Evolutionary conservation across 2,113 vertebrate species (phyloP).

Genomic region (Callocephalon fimbriatum): DNA sequence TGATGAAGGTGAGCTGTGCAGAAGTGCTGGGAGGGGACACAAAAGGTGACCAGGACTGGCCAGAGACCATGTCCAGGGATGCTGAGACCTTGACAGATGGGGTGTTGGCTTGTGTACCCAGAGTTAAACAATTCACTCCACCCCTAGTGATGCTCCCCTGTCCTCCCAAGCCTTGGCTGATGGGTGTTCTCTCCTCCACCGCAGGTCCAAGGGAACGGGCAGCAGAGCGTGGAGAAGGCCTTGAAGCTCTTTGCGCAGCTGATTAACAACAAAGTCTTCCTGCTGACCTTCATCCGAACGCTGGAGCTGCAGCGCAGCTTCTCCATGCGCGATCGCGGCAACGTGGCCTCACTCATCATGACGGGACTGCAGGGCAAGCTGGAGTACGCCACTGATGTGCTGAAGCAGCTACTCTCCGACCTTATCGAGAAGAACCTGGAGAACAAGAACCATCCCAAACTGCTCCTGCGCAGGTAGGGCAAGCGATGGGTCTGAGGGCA

Average conservation of each 20-base stretch:
- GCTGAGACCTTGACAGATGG: not conserved
- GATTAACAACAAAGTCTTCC: constrained; percentile 98
- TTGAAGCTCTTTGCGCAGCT: constrained; percentile 96
- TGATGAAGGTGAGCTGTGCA: not conserved
- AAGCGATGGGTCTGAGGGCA: not conserved
- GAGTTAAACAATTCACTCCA: not conserved
- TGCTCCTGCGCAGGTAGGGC: constrained; percentile 92
- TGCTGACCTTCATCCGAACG: constrained; percentile 96
- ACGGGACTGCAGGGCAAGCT: constrained; percentile 94
- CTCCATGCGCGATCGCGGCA: constrained; percentile 97
- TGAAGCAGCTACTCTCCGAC: constrained; percentile 95
- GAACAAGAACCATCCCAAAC: constrained; percentile 98
- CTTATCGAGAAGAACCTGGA: constrained; percentile 98
- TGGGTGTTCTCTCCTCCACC: rapidly evolving
- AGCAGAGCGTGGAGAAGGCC: constrained; percentile 95
- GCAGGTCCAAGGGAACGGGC: constrained; percentile 95
- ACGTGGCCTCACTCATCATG: constrained; percentile 98
- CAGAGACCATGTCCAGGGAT: rapidly evolving
- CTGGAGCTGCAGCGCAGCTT: constrained; percentile 96
- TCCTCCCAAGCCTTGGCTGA: not conserved
- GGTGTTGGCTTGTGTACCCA: not conserved
- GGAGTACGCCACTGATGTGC: constrained; percentile 96
- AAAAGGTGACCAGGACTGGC: not conserved
- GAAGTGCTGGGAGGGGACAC: not conserved
- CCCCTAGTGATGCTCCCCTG: not conserved